Base-by-base conservation (phyloP, 2,888 invertebrate species). In the Ophraella communa region DNA sequence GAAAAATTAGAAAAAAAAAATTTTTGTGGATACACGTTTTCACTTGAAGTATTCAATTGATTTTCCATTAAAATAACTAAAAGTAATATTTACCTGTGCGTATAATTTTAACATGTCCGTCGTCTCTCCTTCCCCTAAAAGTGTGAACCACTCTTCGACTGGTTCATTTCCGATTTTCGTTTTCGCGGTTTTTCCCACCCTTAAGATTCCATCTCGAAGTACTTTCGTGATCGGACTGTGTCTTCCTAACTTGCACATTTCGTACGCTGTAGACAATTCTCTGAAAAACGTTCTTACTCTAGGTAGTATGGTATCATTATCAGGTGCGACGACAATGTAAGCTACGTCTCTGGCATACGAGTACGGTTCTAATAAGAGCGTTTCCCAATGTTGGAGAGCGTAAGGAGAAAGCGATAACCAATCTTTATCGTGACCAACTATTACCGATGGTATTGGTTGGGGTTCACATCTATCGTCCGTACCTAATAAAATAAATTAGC, bases 391-490 rank as follows among this genome's bases (percentile, higher is more conserved):
- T 66, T 93, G 91, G 44, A 98, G 86, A 53, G 96, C 94, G 80
- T 95, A 93, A 0, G 98, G 98, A n/a, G 97, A 94, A 42, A 97
- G 84, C 4, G 95, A 91, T 49, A 98, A 84, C 94, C 96, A 96
- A 79, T 98, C 98, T 76, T 94, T 92, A 78, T 98, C 98, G 83
- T 94, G 93, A 0, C 97, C 97, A 42, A 96, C 95, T 60, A 97
- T 89, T 49, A 98, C 86, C 3, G 95, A 93, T 20, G 98, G 98
- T 76, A 98, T 95, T 0, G 98, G 97, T 82, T 98, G 98, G 33
- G 98, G 97, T 80, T 97, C 97, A 84, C 96, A 96, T 69, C 95
- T 92, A 80, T 97, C 97, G 80, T 95, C 94, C 61, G 95, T 94
- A 60, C 95, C 79, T 78, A 52, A 4, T 62, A 66, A 2, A 62